Conservation (phyloP, 2,797 vertebrate species). For the Oophaga sylvatica region DNA sequence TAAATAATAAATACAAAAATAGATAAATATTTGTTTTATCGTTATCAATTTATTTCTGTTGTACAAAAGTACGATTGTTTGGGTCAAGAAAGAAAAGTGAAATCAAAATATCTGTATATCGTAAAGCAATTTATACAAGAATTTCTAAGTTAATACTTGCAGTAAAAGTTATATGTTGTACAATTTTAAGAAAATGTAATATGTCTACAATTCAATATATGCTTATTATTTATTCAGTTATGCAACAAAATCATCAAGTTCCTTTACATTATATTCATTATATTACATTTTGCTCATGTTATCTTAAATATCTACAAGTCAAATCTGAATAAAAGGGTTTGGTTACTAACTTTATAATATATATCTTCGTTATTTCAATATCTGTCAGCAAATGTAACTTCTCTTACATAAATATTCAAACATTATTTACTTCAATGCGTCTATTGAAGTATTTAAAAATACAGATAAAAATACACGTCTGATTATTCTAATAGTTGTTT, state of each 20-base stretch:
- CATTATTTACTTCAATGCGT: not conserved
- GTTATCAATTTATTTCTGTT: not conserved
- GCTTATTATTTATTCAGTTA: no score
- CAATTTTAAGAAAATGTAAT: no score
- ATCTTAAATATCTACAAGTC: slow-evolving; percentile 1
- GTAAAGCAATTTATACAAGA: no score
- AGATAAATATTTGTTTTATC: not conserved
- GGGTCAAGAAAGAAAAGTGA: not conserved
- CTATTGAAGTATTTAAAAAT: not conserved
- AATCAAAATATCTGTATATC: not conserved
- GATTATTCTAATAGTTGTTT: not conserved
- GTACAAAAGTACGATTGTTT: not conserved
- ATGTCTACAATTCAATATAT: no score
- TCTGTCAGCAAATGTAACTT: not conserved
- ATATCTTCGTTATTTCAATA: not conserved
- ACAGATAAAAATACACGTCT: not conserved
- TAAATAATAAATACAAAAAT: not conserved
- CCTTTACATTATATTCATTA: no score
- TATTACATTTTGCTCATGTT: not conserved
- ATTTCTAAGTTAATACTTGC: no score
- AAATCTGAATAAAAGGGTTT: not conserved
- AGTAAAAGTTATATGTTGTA: no score
- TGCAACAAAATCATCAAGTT: not conserved
- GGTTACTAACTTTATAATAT: not conserved
- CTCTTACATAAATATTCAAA: not conserved